Base-by-base conservation (phyloP, 2,797 vertebrate genomes). In the Limnodromus scolopaceus region DNA sequence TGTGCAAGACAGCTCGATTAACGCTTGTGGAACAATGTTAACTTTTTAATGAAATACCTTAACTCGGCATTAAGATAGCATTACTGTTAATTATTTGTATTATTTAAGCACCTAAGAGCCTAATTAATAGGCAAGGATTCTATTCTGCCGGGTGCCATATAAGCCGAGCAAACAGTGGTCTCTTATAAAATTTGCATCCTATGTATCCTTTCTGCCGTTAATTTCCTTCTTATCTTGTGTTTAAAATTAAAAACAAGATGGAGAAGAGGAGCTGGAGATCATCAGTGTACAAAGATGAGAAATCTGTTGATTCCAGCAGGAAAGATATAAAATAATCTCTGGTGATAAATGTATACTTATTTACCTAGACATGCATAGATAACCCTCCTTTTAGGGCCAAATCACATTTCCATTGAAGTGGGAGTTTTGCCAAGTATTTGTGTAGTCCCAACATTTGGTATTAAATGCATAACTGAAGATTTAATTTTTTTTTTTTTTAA, bases 1-100 rank as follows among this genome's bases (percentile, higher is more conserved):
- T 71, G 93, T 87, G 81, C 92, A 97, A 87, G 95, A 85, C 88
- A 77, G 86, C 93, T 94, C 75, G 41, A 92, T 94, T 96, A 97
- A 83, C 5, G 2, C 80, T 95, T 22, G 68, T 82, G 68, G 60
- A 95, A 87, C 92, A 95, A 91, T 74, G 90, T 93, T 95, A 96
- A 94, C 93, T 96, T 96, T 96, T 83, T 95, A 96, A 96, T 97
- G 92, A 93, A 94, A 96, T 95, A 94, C 94, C 93, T 96, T 84
- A 89, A 82, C 71, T 89, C 0, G 3, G 86, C 90, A 90, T 95
- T 97, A 95, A 77, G 92, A 65, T 85, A 72, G 94, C 93, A 92
- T 96, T 97, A 69, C 80, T 97, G 84, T 93, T 97, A 97, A 92
- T 96, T 96, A 96, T 97, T 96, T 94, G 84, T 91, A 92, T 91